Evolutionary conservation across 2,888 invertebrate species (phyloP), one percentile per base, ranked within the genome.

Genomic region (Chloroclystis v-ata): DNA sequence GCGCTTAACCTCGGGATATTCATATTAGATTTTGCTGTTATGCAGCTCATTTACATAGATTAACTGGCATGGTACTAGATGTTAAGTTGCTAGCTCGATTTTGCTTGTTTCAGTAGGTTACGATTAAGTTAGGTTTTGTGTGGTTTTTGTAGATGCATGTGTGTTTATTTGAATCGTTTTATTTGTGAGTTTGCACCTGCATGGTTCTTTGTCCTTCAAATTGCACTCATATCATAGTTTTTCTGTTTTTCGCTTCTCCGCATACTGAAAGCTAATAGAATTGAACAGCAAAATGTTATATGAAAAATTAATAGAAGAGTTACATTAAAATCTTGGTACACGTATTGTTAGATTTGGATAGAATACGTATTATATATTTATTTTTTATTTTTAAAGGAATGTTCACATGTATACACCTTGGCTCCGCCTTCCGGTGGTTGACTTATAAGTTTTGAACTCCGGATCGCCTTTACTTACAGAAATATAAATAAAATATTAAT

Each of bases 161-260:
- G 33, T 45, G 44, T 56, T 56, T 50, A 47, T 47, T 59, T 37
- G 40, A 42, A 53, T 63, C 57, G 48, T 60, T 43, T 58, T 56
- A 55, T 59, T 61, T 61, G 51, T 63, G 57, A 61, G 56, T 43
- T 49, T 59, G 67, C 70, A 70, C 67, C 39, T 61, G 85, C 81
- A 84, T 82, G 84, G 59, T 72, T 77, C 77, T 75, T 53, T 82
- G 83, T 82, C 83, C 83, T 85, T 81, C 78, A 73, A 59, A 53
- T 71, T 78, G 83, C 86, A 86, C 83, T 74, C 70, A 84, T 78
- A 79, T 84, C 83, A 84, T 85, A 84, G 71, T 71, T 64, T 69
- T 69, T 62, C 70, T 72, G 67, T 67, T 67, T 67, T 71, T 67
- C 59, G 79, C 80, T 82, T 76, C 53, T 65, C 66, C 71, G 78